phyloP scores from a whole-genome alignment of 2,797 vertebrate genomes.

The Coregonus ussuriensis region DNA sequence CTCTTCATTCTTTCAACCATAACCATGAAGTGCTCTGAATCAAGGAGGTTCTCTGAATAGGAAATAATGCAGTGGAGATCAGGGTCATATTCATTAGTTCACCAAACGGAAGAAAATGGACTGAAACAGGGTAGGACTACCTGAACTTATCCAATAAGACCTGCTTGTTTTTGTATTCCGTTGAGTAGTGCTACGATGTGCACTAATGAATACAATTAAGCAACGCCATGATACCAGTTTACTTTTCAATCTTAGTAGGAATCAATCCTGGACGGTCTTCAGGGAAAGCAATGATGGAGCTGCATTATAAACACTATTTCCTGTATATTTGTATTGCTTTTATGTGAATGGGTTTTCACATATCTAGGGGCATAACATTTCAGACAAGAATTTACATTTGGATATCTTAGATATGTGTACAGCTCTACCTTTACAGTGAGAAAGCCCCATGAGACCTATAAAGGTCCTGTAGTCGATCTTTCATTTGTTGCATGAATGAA shows the following conservation, averaged over 20 bases:
- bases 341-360: not conserved
- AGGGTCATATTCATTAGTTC: not conserved
- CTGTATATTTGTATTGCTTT: constrained; percentile 3
- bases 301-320: not conserved
- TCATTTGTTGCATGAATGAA: not conserved
- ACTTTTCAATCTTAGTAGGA: not conserved
- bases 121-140: not conserved
- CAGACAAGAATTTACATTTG: not conserved
- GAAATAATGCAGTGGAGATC: not conserved
- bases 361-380: not conserved
- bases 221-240: not conserved
- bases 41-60: not conserved
- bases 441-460: not conserved
- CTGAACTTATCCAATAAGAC: not conserved
- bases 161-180: not conserved
- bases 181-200: not conserved
- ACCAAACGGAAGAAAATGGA: not conserved
- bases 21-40: not conserved
- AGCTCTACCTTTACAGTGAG: not conserved
- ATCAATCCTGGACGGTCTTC: not conserved
- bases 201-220: not conserved
- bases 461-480: not conserved
- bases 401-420: not conserved
- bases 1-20: not conserved
- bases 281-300: not conserved